A percentile compares a stretch with the other conserved stretches of the same genome.
These are phyloP conservation scores for Chymomyza costata DNA, from an alignment of 1,140 invertebrate species.

Conservation along the genomic window DNA sequence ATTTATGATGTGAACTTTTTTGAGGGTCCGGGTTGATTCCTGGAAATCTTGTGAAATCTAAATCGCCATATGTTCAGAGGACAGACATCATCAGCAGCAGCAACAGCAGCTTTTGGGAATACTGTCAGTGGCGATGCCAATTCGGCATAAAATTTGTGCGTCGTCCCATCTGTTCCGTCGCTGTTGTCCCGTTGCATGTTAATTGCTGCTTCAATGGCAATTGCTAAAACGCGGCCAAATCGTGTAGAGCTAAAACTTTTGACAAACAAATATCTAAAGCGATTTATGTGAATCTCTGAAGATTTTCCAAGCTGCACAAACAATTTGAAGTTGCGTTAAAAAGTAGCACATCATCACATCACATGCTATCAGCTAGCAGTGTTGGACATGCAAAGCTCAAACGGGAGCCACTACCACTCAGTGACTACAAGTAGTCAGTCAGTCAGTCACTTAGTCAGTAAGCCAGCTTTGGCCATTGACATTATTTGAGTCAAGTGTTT, in stretches of 20 bases:
- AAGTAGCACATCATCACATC: slow-evolving; percentile 32
- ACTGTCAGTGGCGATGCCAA: too few relatives aligned
- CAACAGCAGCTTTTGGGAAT: too few relatives aligned
- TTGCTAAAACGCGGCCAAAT: slow-evolving; percentile 69
- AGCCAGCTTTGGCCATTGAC: slow-evolving; percentile 52
- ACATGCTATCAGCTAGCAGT: slow-evolving; percentile 26
- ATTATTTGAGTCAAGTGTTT: slow-evolving; percentile 49
- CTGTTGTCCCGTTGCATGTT: slow-evolving; percentile 52
- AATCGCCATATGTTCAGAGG: slow-evolving; percentile 53
- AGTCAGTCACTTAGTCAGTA: slow-evolving; percentile 18
- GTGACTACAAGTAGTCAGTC: slow-evolving; percentile 17
- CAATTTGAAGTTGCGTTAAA: slow-evolving; percentile 20
- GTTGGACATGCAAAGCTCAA: too few relatives aligned
- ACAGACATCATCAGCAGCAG: background rate
- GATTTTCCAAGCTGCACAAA: slow-evolving; percentile 13
- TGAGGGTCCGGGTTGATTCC: slow-evolving; percentile 50
- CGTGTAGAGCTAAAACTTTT: slow-evolving; percentile 69
- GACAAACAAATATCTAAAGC: slow-evolving; percentile 66
- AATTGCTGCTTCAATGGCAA: slow-evolving; percentile 72
- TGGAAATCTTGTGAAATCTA: slow-evolving; percentile 73
- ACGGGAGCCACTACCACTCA: too few relatives aligned
- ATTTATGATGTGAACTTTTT: slow-evolving; percentile 73
- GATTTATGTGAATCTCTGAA: too few relatives aligned
- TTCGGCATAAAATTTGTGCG: background rate
- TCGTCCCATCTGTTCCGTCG: slow-evolving; percentile 1